These are phyloP conservation scores for Prunella strophiata DNA, from an alignment of 2,797 vertebrate genomes.

Conservation along the genomic window DNA sequence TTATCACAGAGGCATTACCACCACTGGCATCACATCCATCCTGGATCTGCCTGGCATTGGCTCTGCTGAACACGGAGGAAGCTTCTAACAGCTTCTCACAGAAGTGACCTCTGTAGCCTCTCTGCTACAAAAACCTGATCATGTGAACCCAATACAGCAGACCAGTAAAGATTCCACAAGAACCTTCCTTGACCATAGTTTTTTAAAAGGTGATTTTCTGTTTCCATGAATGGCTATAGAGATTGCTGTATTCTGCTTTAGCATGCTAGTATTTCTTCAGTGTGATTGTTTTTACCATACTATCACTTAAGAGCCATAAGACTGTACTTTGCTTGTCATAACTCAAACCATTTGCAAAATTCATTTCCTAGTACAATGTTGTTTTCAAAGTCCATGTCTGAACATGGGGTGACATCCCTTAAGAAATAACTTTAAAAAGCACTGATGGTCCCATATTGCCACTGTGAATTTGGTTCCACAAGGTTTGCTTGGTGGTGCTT, in stretches of 20 bases:
- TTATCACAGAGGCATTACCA: not conserved
- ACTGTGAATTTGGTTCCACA: not conserved
- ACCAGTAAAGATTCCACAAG: not conserved
- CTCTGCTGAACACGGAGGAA: not conserved
- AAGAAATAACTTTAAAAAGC: not conserved
- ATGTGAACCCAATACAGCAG: not conserved
- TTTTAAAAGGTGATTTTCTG: accelerated
- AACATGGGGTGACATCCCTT: not conserved
- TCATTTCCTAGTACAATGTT: not conserved
- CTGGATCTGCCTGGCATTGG: not conserved
- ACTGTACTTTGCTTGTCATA: not conserved
- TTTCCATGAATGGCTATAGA: not conserved
- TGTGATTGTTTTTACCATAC: not conserved
- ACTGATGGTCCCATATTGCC: not conserved
- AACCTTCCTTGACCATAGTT: not conserved
- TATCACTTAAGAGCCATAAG: not conserved
- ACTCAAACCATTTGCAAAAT: not conserved
- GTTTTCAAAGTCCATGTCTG: not conserved
- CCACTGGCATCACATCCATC: not conserved
- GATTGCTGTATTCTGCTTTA: not conserved
- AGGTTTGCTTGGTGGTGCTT: not conserved
- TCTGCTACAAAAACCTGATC: not conserved
- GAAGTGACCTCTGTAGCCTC: accelerated
- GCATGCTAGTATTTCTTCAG: not conserved
- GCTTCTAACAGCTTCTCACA: not conserved